A percentile compares a stretch with the other conserved stretches of the same genome.
Conservation (phyloP, 2,113 vertebrate species). For the Bungarus multicinctus region DNA sequence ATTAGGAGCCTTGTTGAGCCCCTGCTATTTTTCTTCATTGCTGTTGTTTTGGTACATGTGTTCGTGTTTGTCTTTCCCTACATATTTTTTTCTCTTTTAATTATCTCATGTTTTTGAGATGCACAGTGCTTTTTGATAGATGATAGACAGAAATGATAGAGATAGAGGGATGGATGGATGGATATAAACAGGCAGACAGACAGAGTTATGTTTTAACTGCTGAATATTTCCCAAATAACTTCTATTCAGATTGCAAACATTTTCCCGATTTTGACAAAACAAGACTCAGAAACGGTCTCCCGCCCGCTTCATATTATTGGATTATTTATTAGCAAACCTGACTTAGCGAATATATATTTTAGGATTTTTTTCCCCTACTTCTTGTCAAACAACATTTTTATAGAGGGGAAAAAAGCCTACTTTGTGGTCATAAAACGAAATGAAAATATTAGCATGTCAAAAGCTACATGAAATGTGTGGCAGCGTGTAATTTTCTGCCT, state of each 20-base stretch:
- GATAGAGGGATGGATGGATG: background rate
- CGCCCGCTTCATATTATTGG: background rate
- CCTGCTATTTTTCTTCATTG: background rate
- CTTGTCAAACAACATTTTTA: constrained; percentile 1
- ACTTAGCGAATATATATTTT: constrained; percentile 1
- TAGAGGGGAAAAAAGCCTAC: background rate
- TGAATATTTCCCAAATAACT: background rate
- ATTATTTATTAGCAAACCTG: background rate
- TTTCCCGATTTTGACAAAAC: background rate
- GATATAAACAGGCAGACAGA: background rate
- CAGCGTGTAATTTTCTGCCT: constrained; percentile 13
- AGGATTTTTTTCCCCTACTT: background rate
- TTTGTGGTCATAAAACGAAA: constrained; percentile 20
- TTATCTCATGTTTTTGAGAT: background rate
- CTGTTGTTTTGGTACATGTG: background rate
- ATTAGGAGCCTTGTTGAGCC: background rate
- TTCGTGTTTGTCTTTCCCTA: background rate
- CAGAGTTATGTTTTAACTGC: background rate
- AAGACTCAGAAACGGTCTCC: background rate
- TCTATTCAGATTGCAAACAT: background rate
- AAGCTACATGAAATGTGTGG: constrained; percentile 2
- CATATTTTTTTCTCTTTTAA: background rate
- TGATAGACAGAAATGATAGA: background rate
- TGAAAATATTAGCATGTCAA: constrained; percentile 6
- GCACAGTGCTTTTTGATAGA: background rate